Percentiles rank a stretch among this genome's conserved stretches.
Conservation (phyloP, 2,797 vertebrate species). For the Ataeniobius toweri region DNA sequence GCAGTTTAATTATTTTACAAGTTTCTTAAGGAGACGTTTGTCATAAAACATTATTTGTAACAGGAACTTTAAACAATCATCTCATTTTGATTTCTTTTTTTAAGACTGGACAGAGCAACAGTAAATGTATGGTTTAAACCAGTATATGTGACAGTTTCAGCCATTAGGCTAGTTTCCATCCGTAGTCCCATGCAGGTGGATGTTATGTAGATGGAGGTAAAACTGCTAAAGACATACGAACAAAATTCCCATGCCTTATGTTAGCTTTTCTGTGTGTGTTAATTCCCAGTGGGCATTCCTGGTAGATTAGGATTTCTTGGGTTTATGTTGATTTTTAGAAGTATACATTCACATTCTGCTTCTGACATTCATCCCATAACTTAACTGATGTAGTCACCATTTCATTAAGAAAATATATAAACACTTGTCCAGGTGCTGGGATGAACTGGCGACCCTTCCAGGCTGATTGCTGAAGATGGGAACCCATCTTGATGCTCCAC, state of each 20-base stretch:
- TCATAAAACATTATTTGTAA: too few species aligned
- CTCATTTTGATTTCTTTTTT: too few species aligned
- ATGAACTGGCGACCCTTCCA: neutral
- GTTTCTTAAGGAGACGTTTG: too few species aligned
- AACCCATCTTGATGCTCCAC: neutral
- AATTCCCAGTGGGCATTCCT: neutral
- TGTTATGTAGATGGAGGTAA: too few species aligned
- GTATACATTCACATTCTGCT: neutral
- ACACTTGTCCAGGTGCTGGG: neutral
- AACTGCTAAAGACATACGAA: neutral
- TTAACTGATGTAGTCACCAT: neutral
- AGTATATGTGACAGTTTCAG: neutral
- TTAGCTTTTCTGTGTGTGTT: neutral
- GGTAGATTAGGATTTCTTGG: constrained; percentile 7
- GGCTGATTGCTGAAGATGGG: neutral
- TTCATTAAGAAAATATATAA: neutral
- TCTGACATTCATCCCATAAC: constrained; percentile 35
- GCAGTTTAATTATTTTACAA: too few species aligned
- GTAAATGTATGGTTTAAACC: too few species aligned
- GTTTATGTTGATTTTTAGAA: constrained; percentile 30
- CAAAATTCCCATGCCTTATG: neutral
- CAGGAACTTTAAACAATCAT: too few species aligned
- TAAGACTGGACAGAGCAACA: too few species aligned
- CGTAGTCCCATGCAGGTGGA: neutral
- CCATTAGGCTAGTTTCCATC: neutral